These are phyloP conservation scores for Eulemur rubriventer DNA, from an alignment of 2,797 vertebrate genomes.

Conservation along the genomic window DNA sequence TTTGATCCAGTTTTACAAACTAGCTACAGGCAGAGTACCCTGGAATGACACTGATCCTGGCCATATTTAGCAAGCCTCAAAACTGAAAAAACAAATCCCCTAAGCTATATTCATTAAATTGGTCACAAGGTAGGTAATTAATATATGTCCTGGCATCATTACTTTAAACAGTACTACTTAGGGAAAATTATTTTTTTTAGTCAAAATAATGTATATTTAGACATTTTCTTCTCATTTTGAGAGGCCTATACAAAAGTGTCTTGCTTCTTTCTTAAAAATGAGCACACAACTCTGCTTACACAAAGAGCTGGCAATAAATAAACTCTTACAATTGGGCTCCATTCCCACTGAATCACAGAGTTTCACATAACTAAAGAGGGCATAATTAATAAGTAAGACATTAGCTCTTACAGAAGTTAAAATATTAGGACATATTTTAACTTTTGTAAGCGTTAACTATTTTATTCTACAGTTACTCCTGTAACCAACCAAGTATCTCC, in stretches of 20 bases:
- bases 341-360: not conserved
- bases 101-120: not conserved
- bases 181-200: not conserved
- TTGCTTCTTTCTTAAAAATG: conserved; percentile 17
- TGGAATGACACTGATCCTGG: not conserved
- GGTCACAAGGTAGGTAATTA: not conserved
- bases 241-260: not conserved
- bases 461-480: not conserved
- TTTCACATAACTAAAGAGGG: not conserved
- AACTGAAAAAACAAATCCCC: not conserved
- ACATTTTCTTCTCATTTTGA: conserved; percentile 46
- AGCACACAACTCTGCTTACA: not conserved
- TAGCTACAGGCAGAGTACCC: not conserved
- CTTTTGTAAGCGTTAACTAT: not conserved
- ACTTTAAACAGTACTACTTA: not conserved
- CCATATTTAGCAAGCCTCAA: not conserved
- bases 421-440: not conserved
- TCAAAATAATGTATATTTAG: conserved; percentile 47
- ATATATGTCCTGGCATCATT: not conserved
- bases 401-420: conserved; percentile 35
- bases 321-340: not conserved
- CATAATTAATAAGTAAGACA: not conserved
- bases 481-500: not conserved
- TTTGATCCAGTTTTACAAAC: not conserved
- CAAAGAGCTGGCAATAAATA: conserved; percentile 18